Percentiles rank a stretch among this genome's conserved stretches.
Conservation (phyloP, 2,888 invertebrate species). For the Ormyrus thymus region DNA sequence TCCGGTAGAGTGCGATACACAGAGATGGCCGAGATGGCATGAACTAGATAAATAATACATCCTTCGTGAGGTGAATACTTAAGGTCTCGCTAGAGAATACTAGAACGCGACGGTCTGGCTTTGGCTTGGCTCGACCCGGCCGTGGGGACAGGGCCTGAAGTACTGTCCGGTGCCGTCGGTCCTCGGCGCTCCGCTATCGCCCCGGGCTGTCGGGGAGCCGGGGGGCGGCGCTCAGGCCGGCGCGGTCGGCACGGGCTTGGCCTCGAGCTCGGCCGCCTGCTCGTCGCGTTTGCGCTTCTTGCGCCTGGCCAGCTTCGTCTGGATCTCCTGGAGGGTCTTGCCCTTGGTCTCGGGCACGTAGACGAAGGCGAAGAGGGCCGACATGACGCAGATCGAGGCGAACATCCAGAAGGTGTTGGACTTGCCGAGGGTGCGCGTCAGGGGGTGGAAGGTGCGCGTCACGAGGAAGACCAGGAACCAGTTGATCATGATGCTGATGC, state of each 20-base stretch:
- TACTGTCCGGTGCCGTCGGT: too few relatives aligned
- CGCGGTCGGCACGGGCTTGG: constrained; percentile 27
- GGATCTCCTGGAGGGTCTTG: constrained; percentile 71
- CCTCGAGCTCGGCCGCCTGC: background rate
- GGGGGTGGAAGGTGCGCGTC: constrained; percentile 68
- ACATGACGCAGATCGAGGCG: constrained; percentile 63
- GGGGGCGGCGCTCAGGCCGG: constrained; percentile 26
- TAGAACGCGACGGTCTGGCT: constrained; percentile 1
- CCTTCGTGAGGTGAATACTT: constrained; percentile 46
- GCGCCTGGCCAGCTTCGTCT: constrained; percentile 63
- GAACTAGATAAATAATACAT: background rate
- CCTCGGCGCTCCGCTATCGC: too few relatives aligned
- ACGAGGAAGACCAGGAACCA: constrained; percentile 73
- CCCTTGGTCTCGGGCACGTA: constrained; percentile 73
- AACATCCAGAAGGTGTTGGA: constrained; percentile 70
- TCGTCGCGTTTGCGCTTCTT: constrained; percentile 23
- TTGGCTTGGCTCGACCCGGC: too few relatives aligned
- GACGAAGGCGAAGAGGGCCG: constrained; percentile 67
- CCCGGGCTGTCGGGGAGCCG: background rate
- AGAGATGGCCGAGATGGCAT: background rate
- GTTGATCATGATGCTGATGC: constrained; percentile 74
- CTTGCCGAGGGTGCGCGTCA: constrained; percentile 63
- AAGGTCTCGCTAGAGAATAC: constrained; percentile 15
- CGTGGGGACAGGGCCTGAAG: too few relatives aligned
- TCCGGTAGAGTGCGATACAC: too few relatives aligned